Evolutionary conservation across 2,888 invertebrate species (phyloP), one percentile per base, ranked within the genome.

Genomic region (Hartigia nigra): DNA sequence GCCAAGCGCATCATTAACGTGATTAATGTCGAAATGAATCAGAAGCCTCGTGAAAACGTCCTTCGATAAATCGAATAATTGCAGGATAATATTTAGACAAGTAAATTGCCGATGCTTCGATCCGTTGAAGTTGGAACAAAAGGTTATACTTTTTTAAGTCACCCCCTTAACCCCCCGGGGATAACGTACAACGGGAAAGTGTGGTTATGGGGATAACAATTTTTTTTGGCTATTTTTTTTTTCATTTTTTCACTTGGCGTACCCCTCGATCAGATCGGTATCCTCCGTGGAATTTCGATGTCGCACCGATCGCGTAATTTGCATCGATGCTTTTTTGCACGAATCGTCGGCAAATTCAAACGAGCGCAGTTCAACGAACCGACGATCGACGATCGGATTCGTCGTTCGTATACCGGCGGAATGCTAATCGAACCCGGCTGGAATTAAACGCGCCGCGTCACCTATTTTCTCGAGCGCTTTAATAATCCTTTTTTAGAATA

Each of bases 21-120:
- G 91, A 91, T 91, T 91, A 91, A 91, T 91, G 91, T 87, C 87
- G 90, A 90, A 91, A 91, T 91, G 91, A 91, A 91, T 91, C 91
- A 91, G 90, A 86, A 87, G 89, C 85, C 86, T 87, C 88, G 5
- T 55, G 23, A 88, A 84, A 88, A 88, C 89, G 88, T 87, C 55
- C 31, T 84, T 90, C 90, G 90, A 91, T 91, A 90, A 90, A 90
- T 91, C 90, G 90, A 87, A 90, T 91, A 91, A 91, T 91, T 91
- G 90, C 88, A 84, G 89, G 87, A 90, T 91, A 90, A 91, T 90
- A 90, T 55, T 55, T 55, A 23, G 55, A 90, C 90, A 91, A 90
- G 91, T 90, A 91, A 90, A 91, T 90, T 88, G 85, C 84, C 79
- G 85, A 55, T 2, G 14, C 23, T 55, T 55, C 23, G 55, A 23